phyloP scores from a whole-genome alignment of 2,888 invertebrate genomes.

The Pollenia amentaria region DNA sequence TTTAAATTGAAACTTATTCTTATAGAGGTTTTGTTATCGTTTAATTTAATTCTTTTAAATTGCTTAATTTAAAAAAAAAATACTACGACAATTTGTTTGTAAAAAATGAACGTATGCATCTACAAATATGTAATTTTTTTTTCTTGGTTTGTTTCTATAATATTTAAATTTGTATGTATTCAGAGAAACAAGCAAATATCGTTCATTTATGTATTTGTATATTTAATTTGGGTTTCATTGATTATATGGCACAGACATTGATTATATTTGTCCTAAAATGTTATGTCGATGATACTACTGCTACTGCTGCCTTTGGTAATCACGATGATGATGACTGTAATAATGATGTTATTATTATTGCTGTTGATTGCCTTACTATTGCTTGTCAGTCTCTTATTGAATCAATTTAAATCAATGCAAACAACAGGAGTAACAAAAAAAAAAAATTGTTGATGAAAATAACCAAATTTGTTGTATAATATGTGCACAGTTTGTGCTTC shows the following conservation, averaged over 20 bases:
- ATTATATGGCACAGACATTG: constrained; percentile 71
- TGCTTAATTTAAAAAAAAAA: constrained; percentile 55
- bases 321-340: constrained; percentile 8
- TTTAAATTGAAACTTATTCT: constrained; percentile 9
- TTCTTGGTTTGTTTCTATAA: constrained; percentile 1
- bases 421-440: constrained; percentile 47
- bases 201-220: not conserved
- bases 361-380: constrained; percentile 58
- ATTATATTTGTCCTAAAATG: constrained; percentile 71
- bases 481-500: constrained; percentile 39
- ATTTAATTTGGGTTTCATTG: constrained; percentile 70
- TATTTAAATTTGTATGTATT: not conserved
- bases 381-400: constrained; percentile 61
- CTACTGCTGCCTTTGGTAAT: constrained; percentile 3
- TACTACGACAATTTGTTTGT: constrained; percentile 23
- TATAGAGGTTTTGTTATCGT: constrained; percentile 14
- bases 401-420: constrained; percentile 74
- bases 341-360: constrained; percentile 12
- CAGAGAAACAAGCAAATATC: not conserved
- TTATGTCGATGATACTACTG: constrained; percentile 23
- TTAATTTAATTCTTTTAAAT: constrained; percentile 59
- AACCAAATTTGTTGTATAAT: constrained; percentile 48
- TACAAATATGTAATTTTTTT: not conserved
- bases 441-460: not conserved
- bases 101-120: not conserved